These are phyloP conservation scores for Luscinia megarhynchos DNA, from an alignment of 2,797 vertebrate species.

Conservation along the genomic window DNA sequence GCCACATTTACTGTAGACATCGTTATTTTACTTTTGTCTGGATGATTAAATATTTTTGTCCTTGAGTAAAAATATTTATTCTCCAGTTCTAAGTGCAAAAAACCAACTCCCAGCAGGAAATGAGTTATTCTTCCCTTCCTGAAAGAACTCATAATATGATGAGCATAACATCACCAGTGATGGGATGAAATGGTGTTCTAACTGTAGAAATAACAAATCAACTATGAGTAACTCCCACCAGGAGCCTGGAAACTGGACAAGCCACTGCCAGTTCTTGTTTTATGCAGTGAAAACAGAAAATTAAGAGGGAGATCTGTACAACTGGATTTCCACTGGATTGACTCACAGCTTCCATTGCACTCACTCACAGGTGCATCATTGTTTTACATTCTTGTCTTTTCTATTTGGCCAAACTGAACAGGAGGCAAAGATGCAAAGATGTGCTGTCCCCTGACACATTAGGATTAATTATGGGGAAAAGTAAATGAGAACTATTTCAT, in stretches of 20 bases:
- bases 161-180: conserved; percentile 12
- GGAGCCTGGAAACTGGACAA: conserved; percentile 54
- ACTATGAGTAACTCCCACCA: conserved; percentile 11
- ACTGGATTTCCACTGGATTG: neutral
- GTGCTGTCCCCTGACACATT: conserved; percentile 50
- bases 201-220: conserved; percentile 27
- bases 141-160: neutral
- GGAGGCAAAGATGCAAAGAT: conserved; percentile 58
- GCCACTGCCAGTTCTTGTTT: conserved; percentile 12
- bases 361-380: conserved; percentile 8
- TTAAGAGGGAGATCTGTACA: neutral
- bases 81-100: neutral
- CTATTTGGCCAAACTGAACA: conserved; percentile 45
- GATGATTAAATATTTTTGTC: conserved; percentile 7
- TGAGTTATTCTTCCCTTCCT: conserved; percentile 26
- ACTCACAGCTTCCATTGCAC: conserved; percentile 16
- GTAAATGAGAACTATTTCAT: conserved; percentile 72
- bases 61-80: neutral
- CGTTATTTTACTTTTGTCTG: neutral
- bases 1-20: neutral
- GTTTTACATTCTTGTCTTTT: neutral
- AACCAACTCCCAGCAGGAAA: conserved; percentile 29
- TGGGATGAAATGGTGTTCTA: neutral
- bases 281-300: neutral
- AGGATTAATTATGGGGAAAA: conserved; percentile 61